Percentiles rank a stretch among this genome's conserved stretches.
Evolutionary conservation across 2,888 invertebrate species (phyloP).

Genomic region (Cataglyphis livida): DNA sequence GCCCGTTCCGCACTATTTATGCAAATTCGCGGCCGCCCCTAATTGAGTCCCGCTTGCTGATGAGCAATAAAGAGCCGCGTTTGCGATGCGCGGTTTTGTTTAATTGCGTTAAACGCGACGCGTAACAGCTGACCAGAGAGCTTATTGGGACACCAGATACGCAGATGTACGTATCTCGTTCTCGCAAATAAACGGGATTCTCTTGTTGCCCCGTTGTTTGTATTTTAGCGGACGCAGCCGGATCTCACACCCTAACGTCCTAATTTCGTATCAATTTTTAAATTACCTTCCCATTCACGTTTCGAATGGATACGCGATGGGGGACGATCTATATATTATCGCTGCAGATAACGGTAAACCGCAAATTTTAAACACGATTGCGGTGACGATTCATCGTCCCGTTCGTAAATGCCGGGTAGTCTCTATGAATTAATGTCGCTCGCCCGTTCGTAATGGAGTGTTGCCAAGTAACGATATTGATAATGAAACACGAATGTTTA

Average conservation of each 20-base stretch:
- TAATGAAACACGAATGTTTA: slow-evolving; percentile 36
- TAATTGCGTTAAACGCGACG: slow-evolving; percentile 42
- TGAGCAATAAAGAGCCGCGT: slow-evolving; percentile 59
- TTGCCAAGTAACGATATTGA: slow-evolving; percentile 45
- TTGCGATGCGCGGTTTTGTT: slow-evolving; percentile 40
- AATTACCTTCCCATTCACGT: slow-evolving; percentile 5
- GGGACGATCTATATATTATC: slow-evolving; percentile 26
- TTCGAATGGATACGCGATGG: not conserved
- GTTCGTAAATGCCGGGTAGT: slow-evolving; percentile 18
- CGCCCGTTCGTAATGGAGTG: slow-evolving; percentile 27
- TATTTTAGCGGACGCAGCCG: not conserved
- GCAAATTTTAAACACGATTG: slow-evolving; percentile 46
- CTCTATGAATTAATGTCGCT: slow-evolving; percentile 37
- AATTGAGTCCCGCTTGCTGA: slow-evolving; percentile 67
- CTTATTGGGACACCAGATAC: slow-evolving; percentile 22
- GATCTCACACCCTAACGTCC: not conserved
- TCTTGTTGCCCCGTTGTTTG: not conserved
- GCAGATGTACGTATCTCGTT: slow-evolving; percentile 6
- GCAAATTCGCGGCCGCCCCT: slow-evolving; percentile 67
- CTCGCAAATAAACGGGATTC: slow-evolving; percentile 8
- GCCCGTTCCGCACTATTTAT: slow-evolving; percentile 71
- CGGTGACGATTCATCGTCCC: slow-evolving; percentile 42
- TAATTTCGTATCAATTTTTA: slow-evolving; percentile 35
- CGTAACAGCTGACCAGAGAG: slow-evolving; percentile 2
- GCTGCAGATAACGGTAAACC: slow-evolving; percentile 35